These are phyloP conservation scores for Hedychridium roseum DNA, from an alignment of 2,888 invertebrate genomes.

Conservation along the genomic window DNA sequence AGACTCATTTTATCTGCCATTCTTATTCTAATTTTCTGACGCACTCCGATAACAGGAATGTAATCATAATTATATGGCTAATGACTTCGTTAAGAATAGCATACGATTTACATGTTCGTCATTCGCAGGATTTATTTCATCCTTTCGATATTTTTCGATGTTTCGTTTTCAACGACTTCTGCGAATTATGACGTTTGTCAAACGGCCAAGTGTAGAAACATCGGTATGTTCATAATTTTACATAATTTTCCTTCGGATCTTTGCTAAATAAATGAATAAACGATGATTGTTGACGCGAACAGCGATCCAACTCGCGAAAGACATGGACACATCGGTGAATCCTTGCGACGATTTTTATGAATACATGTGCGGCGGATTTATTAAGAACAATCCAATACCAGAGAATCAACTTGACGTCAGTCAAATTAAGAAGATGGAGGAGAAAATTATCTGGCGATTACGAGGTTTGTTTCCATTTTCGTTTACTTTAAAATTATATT, in stretches of 20 bases:
- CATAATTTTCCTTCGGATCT: conserved; percentile 1
- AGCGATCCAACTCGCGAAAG: too few relatives aligned
- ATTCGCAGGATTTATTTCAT: background rate
- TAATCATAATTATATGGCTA: background rate
- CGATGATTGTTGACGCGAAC: too few relatives aligned
- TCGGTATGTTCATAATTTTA: conserved; percentile 4
- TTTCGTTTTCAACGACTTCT: background rate
- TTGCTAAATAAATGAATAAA: conserved; percentile 1
- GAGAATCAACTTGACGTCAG: conserved; percentile 3
- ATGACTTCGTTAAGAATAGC: background rate
- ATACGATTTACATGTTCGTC: background rate
- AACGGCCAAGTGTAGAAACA: background rate
- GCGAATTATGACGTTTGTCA: background rate
- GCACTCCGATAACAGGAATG: too few relatives aligned
- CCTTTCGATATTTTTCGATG: background rate
- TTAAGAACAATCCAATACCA: conserved; percentile 1
- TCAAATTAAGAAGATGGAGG: conserved; percentile 3
- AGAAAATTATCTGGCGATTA: background rate
- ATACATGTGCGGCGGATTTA: conserved; percentile 16
- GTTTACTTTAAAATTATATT: too few relatives aligned
- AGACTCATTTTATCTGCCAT: too few relatives aligned
- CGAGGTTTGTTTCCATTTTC: conserved; percentile 4
- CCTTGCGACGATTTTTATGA: conserved; percentile 20
- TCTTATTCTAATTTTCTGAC: too few relatives aligned
- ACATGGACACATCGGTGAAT: conserved; percentile 9